Percentiles rank a stretch among this genome's conserved stretches.
Evolutionary conservation across 2,797 vertebrate species (phyloP).

Genomic region (Gymnoscopelus microlampas): DNA sequence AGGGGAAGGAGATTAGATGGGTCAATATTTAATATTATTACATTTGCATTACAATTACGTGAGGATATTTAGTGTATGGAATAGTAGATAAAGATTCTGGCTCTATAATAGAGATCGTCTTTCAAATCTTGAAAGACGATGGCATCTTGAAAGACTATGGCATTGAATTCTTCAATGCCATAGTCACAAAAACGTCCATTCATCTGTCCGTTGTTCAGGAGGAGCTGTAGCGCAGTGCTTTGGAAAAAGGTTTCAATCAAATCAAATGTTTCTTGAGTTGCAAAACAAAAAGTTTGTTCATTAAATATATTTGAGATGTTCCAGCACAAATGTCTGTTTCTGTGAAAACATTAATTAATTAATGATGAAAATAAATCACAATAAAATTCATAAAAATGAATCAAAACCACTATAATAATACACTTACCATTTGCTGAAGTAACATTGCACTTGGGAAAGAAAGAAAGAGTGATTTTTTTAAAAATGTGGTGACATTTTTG

Average conservation of each 20-base stretch:
- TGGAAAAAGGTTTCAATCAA: constrained; percentile 1
- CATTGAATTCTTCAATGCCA: constrained; percentile 47
- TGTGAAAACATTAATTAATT: constrained; percentile 23
- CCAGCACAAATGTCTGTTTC: constrained; percentile 61
- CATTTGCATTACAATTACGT: too few relatives aligned
- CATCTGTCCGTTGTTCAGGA: constrained; percentile 28
- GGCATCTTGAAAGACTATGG: too few relatives aligned
- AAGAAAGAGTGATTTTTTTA: constrained; percentile 17
- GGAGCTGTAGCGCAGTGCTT: constrained; percentile 61
- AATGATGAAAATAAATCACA: not conserved
- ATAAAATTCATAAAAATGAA: not conserved
- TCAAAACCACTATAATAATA: not conserved
- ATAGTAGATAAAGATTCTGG: too few relatives aligned
- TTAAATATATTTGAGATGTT: not conserved
- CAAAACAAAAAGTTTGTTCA: not conserved
- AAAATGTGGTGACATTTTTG: not conserved
- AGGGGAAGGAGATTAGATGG: constrained; percentile 10
- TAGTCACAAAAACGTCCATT: constrained; percentile 47
- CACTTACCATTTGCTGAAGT: constrained; percentile 65
- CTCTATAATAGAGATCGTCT: too few relatives aligned
- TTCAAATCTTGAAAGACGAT: too few relatives aligned
- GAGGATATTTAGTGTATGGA: too few relatives aligned
- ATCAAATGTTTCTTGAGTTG: too few relatives aligned
- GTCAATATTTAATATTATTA: too few relatives aligned
- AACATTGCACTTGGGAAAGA: constrained; percentile 59